A percentile compares a stretch with the other conserved stretches of the same genome.
Conservation (phyloP, 2,888 invertebrate genomes). For the Galerucella calmariensis region DNA sequence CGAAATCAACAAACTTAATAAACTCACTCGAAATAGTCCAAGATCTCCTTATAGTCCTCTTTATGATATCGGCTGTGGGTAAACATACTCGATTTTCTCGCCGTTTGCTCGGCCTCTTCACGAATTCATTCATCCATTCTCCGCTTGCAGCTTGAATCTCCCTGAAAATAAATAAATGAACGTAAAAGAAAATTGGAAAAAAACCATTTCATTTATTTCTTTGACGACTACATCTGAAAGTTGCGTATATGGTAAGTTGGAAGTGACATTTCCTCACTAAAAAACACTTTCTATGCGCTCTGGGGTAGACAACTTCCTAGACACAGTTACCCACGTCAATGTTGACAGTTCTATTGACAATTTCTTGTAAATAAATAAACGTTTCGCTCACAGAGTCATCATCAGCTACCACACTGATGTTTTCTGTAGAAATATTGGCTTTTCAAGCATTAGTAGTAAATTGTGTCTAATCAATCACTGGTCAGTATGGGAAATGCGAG, state of each 20-base stretch:
- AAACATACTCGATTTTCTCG: slow-evolving; percentile 66
- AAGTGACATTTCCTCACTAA: too few relatives aligned
- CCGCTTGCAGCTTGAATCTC: slow-evolving; percentile 76
- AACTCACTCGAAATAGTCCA: slow-evolving; percentile 79
- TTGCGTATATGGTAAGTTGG: too few relatives aligned
- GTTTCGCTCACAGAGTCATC: too few relatives aligned
- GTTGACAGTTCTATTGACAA: too few relatives aligned
- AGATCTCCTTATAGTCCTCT: slow-evolving; percentile 75
- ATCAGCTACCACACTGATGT: too few relatives aligned
- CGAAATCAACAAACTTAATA: background rate
- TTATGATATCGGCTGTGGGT: slow-evolving; percentile 73
- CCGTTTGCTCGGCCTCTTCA: slow-evolving; percentile 68
- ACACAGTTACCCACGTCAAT: too few relatives aligned
- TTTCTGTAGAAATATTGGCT: too few relatives aligned
- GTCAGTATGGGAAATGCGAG: background rate
- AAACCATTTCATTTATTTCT: background rate
- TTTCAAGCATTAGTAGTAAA: background rate
- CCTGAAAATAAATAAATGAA: slow-evolving; percentile 65
- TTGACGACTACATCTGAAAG: too few relatives aligned
- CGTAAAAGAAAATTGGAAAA: slow-evolving; percentile 2
- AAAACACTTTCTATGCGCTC: too few relatives aligned
- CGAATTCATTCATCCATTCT: slow-evolving; percentile 76
- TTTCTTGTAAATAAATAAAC: too few relatives aligned
- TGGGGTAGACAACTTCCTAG: too few relatives aligned
- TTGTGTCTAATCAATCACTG: background rate